Evolutionary conservation across 2,888 invertebrate species (phyloP).

Genomic region (Xylocampa areola): DNA sequence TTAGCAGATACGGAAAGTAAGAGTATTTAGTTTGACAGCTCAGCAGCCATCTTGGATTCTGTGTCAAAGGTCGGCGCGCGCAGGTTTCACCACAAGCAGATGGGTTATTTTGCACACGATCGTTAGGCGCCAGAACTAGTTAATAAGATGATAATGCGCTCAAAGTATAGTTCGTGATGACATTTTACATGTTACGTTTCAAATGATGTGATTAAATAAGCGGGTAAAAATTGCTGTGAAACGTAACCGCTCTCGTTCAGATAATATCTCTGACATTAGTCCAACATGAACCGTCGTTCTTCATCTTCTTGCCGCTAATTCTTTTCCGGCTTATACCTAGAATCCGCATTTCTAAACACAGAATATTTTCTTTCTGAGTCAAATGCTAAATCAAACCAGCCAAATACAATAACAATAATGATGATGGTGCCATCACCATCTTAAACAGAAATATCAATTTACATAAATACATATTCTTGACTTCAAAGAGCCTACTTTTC

Average conservation of each 20-base stretch:
- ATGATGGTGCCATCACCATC: no score
- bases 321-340: slow-evolving; percentile 1
- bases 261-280: slow-evolving; percentile 28
- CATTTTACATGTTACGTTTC: slow-evolving; percentile 50
- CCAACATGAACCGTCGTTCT: slow-evolving; percentile 14
- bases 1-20: slow-evolving; percentile 83
- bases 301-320: slow-evolving; percentile 9
- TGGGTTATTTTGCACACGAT: slow-evolving; percentile 76
- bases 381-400: not conserved
- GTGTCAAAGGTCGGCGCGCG: slow-evolving; percentile 83
- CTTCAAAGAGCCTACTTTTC: slow-evolving; percentile 25
- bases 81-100: slow-evolving; percentile 80
- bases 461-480: slow-evolving; percentile 33
- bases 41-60: slow-evolving; percentile 80
- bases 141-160: slow-evolving; percentile 72
- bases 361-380: not conserved
- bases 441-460: slow-evolving; percentile 5
- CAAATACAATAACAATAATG: slow-evolving; percentile 8
- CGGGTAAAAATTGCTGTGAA: slow-evolving; percentile 37
- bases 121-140: slow-evolving; percentile 62
- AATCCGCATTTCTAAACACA: not conserved
- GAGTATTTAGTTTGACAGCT: slow-evolving; percentile 83
- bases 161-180: slow-evolving; percentile 60
- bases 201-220: slow-evolving; percentile 47
- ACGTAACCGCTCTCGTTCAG: slow-evolving; percentile 27